Evolutionary conservation across 2,797 vertebrate species (phyloP), one percentile per base, ranked within the genome.

Genomic region (Lycodopsis pacificus): DNA sequence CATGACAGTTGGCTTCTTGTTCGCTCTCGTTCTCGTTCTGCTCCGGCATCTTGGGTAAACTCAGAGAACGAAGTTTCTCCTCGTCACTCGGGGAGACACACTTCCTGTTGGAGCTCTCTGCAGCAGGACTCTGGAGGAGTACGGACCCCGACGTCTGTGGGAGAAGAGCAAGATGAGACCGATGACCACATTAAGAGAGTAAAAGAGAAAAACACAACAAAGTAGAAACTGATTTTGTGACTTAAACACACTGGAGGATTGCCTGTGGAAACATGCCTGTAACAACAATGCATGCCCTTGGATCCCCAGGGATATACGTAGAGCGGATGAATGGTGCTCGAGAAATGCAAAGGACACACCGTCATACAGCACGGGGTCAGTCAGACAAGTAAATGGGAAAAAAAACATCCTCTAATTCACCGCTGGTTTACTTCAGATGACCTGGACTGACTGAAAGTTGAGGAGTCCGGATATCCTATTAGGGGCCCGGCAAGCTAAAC

Each of bases 1-100:
- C 94, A 0, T 94, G 95, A 63, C 96, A 98, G 65, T 96, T 95
- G 63, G 97, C 96, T 7, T 79, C 92, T 63, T 92, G 91, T 53
- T 86, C 70, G 15, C 74, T 86, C 64, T 94, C 88, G 14, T 74
- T 86, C 64, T 94, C 88, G 14, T 74, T 85, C 68, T 92, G 84
- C 30, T 95, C 89, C 0, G 90, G 61, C 0, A 80, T 82, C 17
- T 74, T 81, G 36, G 73, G 85, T 3, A 79, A 80, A 72, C 73
- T 92, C 32, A 69, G 62, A 2, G 80, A 79, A 0, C 3, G 64
- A 75, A 49, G 81, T 58, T 81, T 90, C 61, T 83, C 68, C 8
- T 48, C 82, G 2, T 0, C 0, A 40, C 71, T 76, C 6, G 86
- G 85, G 7, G 49, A 82, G 9, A 66, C 54, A 1, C 44, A 13